Percentiles rank a stretch among this genome's conserved stretches.
phyloP scores from a whole-genome alignment of 2,113 vertebrate genomes.

The Drymodes brunneopygia region DNA sequence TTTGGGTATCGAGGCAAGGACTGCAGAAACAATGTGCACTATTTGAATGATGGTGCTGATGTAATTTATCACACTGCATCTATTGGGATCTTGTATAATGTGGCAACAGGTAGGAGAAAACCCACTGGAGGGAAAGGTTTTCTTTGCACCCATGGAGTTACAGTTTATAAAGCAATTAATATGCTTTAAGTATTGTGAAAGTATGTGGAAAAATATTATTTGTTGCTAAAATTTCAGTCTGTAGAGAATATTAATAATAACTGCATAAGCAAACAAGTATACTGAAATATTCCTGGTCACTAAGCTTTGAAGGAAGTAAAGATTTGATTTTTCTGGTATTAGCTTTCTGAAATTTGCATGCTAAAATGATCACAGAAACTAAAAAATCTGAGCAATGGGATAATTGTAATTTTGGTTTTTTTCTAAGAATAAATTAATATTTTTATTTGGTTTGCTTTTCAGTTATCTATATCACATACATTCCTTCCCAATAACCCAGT shows the following conservation, averaged over 20 bases:
- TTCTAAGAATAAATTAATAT: neutral
- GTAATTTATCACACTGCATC: constrained; percentile 98
- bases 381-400: neutral
- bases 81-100: constrained; percentile 90
- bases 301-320: neutral
- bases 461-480: neutral
- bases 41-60: constrained; percentile 95
- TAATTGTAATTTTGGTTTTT: neutral
- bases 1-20: constrained; percentile 97
- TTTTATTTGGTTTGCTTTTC: neutral
- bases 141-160: neutral
- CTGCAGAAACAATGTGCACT: constrained; percentile 98
- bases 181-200: neutral
- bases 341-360: neutral
- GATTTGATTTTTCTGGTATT: neutral
- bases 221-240: neutral
- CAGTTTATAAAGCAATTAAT: neutral
- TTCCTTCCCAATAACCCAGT: neutral
- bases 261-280: neutral
- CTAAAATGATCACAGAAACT: neutral
- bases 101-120: constrained; percentile 86
- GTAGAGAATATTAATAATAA: neutral
- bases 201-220: neutral
- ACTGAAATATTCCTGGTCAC: neutral
- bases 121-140: neutral